Evolutionary conservation across 2,797 vertebrate genomes (phyloP), one percentile per base, ranked within the genome.

Genomic region (Emys orbicularis): DNA sequence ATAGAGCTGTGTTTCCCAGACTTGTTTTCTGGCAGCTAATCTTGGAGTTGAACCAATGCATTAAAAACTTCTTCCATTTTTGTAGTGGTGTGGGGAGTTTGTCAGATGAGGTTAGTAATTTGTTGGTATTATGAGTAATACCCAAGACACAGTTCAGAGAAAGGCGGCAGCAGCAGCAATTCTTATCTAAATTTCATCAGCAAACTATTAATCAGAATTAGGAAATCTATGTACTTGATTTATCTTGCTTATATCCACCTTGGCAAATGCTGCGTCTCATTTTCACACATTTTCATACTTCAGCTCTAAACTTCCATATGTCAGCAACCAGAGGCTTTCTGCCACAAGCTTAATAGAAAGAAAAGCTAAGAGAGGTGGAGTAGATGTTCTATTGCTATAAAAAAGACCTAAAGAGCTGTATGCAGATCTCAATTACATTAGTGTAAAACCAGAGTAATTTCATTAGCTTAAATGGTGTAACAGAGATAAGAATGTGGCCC

Each of bases 11-110:
- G 85, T 97, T 98, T 98, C 97, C 97, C 98, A 97, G 95, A 95
- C 94, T 96, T 98, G 94, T 96, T 97, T 96, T 96, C 94, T 98
- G 97, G 98, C 97, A 97, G 88, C 77, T 92, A 84, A 95, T 98
- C 97, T 90, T 96, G 97, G 96, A 97, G 27, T 94, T 95, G 95
- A 95, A 95, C 95, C 94, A 96, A 47, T 88, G 80, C 96, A 97
- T 97, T 96, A 94, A 97, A 97, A 97, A 97, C 90, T 96, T 97
- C 97, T 98, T 98, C 97, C 96, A 97, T 98, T 98, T 98, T 98
- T 98, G 97, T 98, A 97, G 81, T 86, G 96, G 89, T 88, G 83
- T 90, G 86, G 87, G 76, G 90, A 97, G 92, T 95, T 97, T 94
- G 88, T 97, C 95, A 93, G 95, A 96, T 97, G 93, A 96, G 89